phyloP scores from a whole-genome alignment of 1,140 invertebrate genomes.

The Meteorus sp. region DNA sequence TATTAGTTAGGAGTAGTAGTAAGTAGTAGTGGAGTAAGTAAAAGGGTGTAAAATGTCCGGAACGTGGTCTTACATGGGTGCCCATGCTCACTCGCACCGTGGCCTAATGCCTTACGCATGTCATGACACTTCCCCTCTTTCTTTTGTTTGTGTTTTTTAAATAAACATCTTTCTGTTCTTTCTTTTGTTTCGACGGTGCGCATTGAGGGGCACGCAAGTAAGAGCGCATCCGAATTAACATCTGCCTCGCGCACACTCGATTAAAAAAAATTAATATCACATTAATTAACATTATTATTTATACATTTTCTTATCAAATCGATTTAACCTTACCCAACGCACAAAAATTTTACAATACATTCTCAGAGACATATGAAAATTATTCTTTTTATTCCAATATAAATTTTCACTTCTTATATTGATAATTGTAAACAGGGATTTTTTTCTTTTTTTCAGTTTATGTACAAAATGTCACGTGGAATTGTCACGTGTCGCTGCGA shows the following conservation, averaged over 20 bases:
- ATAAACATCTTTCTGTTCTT: too few species aligned
- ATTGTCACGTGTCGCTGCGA: too few species aligned
- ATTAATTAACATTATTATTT: background rate
- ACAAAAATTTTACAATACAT: conserved; percentile 15
- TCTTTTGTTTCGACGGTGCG: conserved; percentile 35
- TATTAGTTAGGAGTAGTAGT: conserved; percentile 1
- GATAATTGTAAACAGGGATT: too few species aligned
- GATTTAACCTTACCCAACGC: conserved; percentile 18
- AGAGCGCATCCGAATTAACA: conserved; percentile 54
- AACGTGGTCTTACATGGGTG: conserved; percentile 55
- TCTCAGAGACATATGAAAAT: background rate
- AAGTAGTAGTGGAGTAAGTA: background rate
- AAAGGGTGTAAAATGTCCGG: conserved; percentile 34
- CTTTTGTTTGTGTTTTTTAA: too few species aligned
- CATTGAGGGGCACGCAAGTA: conserved; percentile 56
- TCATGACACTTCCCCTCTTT: too few species aligned
- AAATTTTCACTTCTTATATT: background rate
- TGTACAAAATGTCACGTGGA: too few species aligned
- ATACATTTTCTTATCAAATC: conserved; percentile 17
- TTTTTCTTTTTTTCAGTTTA: too few species aligned
- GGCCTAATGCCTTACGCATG: too few species aligned
- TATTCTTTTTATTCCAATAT: background rate
- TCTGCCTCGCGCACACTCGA: conserved; percentile 45
- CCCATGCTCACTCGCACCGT: conserved; percentile 46
- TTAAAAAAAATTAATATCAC: too few species aligned